Conservation (phyloP, 2,113 vertebrate species). For the Megalops atlanticus region DNA sequence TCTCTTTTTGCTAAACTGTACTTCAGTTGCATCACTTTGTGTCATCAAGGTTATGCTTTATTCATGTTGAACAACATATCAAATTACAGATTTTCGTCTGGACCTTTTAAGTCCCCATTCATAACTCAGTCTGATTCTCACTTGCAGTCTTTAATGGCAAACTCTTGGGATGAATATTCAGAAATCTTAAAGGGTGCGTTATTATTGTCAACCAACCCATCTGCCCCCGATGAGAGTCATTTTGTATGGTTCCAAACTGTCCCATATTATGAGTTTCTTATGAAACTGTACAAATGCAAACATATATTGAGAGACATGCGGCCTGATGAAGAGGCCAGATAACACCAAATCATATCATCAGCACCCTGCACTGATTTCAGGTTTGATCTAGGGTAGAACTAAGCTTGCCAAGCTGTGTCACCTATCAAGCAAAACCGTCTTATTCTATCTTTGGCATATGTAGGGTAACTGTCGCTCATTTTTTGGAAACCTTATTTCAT, state of each 20-base stretch:
- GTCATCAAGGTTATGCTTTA: background rate
- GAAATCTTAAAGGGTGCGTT: background rate
- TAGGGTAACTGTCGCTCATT: background rate
- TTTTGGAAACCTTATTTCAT: background rate
- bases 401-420: background rate
- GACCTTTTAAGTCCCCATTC: background rate
- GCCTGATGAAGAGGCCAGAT: background rate
- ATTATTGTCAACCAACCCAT: background rate
- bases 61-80: background rate
- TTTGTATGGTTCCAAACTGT: background rate
- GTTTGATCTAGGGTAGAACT: background rate
- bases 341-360: background rate
- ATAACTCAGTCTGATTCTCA: background rate
- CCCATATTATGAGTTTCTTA: background rate
- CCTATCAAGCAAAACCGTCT: background rate
- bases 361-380: background rate
- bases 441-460: background rate
- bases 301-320: background rate
- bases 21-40: background rate
- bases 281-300: background rate
- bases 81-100: background rate
- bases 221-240: background rate
- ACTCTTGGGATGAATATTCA: background rate
- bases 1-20: background rate
- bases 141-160: background rate